phyloP scores from a whole-genome alignment of 2,888 invertebrate species.

The Leptopilina myrica region DNA sequence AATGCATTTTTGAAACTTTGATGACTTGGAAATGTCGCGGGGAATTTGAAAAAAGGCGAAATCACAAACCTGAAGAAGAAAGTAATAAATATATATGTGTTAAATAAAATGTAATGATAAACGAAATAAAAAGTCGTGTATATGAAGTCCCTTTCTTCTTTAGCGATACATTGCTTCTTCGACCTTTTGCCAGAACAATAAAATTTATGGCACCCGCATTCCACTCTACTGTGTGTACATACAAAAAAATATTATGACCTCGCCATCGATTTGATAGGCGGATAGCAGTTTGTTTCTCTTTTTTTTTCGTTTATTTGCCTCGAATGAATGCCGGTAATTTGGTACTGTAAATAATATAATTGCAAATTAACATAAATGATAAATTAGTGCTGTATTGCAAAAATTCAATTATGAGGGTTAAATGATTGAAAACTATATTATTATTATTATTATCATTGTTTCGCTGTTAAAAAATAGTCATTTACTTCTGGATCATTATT shows the following conservation, averaged over 20 bases:
- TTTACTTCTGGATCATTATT: too few species aligned
- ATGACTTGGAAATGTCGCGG: too few species aligned
- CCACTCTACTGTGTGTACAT: background rate
- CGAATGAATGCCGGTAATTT: background rate
- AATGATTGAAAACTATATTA: too few species aligned
- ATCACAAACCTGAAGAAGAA: background rate
- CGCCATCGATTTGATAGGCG: conserved; percentile 15
- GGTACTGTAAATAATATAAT: background rate
- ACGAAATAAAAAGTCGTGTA: background rate
- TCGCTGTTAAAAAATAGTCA: too few species aligned
- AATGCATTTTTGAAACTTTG: too few species aligned
- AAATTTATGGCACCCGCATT: conserved; percentile 39
- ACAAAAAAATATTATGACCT: conserved; percentile 14
- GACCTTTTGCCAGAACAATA: conserved; percentile 16
- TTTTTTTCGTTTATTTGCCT: background rate
- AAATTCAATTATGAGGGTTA: background rate
- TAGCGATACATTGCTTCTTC: conserved; percentile 5
- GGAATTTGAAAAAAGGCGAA: too few species aligned
- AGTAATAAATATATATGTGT: background rate
- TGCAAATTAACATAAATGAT: background rate
- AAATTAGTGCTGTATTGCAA: background rate
- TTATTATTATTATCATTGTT: too few species aligned
- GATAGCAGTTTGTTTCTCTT: conserved; percentile 1
- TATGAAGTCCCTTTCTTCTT: conserved; percentile 1
- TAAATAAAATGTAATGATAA: too few species aligned